Percentiles rank a stretch among this genome's conserved stretches.
Evolutionary conservation across 2,888 invertebrate genomes (phyloP).

Genomic region (Pseudococcus jackbeardsleyi): DNA sequence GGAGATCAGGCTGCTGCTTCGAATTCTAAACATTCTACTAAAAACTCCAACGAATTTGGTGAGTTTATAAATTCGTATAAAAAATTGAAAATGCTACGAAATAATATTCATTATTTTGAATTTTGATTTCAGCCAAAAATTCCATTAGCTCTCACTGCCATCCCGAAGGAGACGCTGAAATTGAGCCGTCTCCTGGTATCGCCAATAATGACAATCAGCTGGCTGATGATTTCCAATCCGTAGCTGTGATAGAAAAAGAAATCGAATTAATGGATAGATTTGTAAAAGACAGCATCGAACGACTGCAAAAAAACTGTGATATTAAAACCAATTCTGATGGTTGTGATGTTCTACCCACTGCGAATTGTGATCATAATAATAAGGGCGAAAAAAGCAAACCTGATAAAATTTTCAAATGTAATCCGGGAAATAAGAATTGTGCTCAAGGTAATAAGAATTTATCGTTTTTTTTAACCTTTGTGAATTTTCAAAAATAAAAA

Average conservation of each 20-base stretch:
- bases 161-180: slow-evolving; percentile 41
- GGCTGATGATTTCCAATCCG: slow-evolving; percentile 29
- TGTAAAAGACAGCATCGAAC: slow-evolving; percentile 48
- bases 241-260: slow-evolving; percentile 53
- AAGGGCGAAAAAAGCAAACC: neutral
- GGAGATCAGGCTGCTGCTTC: slow-evolving; percentile 25
- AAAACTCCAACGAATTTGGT: neutral
- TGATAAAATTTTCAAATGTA: neutral
- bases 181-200: neutral
- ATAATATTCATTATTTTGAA: neutral
- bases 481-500: neutral
- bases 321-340: slow-evolving; percentile 25
- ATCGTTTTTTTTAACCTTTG: neutral
- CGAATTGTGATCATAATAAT: slow-evolving; percentile 16
- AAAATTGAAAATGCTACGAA: neutral
- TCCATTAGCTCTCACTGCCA: slow-evolving; percentile 12
- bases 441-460: slow-evolving; percentile 34
- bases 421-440: neutral
- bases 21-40: neutral
- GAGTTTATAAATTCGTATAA: neutral
- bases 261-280: slow-evolving; percentile 44
- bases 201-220: neutral
- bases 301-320: slow-evolving; percentile 50
- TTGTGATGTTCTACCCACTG: slow-evolving; percentile 24
- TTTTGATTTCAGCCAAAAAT: neutral